Evolutionary conservation across 2,113 vertebrate species (phyloP).

Genomic region (Pelvicachromis taeniatus): DNA sequence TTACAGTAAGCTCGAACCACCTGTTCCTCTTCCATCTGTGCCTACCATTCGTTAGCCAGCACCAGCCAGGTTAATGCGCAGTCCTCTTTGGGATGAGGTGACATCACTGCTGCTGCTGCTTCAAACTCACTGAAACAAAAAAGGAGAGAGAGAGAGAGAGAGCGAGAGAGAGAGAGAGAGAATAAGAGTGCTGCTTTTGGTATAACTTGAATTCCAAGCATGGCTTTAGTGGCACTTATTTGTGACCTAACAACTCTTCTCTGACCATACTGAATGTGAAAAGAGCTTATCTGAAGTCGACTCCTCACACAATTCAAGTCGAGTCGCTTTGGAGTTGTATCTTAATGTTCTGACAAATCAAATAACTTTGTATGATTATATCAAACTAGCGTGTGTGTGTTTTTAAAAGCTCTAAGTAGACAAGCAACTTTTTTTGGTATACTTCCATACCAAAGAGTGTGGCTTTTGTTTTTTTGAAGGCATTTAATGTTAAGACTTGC

Average conservation of each 20-base stretch:
- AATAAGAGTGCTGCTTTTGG: conserved; percentile 59
- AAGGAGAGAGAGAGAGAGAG: not conserved
- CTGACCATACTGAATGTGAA: conserved; percentile 86
- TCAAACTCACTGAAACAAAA: conserved; percentile 31
- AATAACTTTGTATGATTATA: conserved; percentile 79
- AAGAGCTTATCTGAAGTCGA: conserved; percentile 82
- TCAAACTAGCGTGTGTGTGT: conserved; percentile 71
- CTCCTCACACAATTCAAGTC: conserved; percentile 72
- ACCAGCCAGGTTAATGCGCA: conserved; percentile 7
- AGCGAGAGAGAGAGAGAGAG: conserved; percentile 9
- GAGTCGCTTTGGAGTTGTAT: conserved; percentile 70
- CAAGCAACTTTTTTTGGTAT: conserved; percentile 76
- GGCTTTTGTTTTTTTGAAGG: conserved; percentile 74
- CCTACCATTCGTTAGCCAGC: conserved; percentile 41
- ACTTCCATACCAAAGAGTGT: conserved; percentile 90
- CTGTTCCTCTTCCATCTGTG: conserved; percentile 49
- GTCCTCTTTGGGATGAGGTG: not conserved
- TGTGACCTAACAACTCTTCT: conserved; percentile 67
- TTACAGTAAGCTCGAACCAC: conserved; percentile 12
- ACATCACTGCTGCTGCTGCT: conserved; percentile 46
- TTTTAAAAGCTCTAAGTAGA: conserved; percentile 68
- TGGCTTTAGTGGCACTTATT: conserved; percentile 69
- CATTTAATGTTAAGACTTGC: conserved; percentile 66
- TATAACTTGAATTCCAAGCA: conserved; percentile 76
- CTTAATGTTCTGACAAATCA: conserved; percentile 93